Evolutionary conservation across 2,888 invertebrate species (phyloP).

Genomic region (Patella ulyssiponensis): DNA sequence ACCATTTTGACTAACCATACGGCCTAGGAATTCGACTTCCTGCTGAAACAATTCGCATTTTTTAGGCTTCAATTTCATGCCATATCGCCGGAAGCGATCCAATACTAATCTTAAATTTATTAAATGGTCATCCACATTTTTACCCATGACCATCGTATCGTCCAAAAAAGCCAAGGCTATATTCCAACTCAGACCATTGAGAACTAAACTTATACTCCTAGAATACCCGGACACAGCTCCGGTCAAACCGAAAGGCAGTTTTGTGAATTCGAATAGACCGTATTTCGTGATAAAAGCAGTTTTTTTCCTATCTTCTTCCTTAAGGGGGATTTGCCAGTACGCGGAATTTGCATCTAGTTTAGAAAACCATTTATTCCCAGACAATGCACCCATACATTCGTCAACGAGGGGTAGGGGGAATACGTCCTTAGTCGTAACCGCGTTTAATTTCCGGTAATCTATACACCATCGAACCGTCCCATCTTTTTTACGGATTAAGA

Average conservation of each 20-base stretch:
- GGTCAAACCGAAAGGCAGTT: neutral
- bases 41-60: neutral
- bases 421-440: too few species aligned
- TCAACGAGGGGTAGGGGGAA: slow-evolving; percentile 12
- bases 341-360: slow-evolving; percentile 20
- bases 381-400: slow-evolving; percentile 15
- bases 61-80: too few species aligned
- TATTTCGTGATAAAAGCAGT: slow-evolving; percentile 22
- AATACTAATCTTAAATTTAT: slow-evolving; percentile 1
- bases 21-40: neutral
- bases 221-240: too few species aligned
- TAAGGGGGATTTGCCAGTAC: slow-evolving; percentile 9
- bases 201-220: neutral
- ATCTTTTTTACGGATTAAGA: too few species aligned
- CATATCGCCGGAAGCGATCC: too few species aligned
- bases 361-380: neutral
- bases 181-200: slow-evolving; percentile 5
- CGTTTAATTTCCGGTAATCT: too few species aligned
- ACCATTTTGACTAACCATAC: slow-evolving; percentile 2
- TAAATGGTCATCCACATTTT: slow-evolving; percentile 13
- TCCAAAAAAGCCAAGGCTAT: slow-evolving; percentile 12
- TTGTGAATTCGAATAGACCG: slow-evolving; percentile 16
- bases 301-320: slow-evolving; percentile 11
- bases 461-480: too few species aligned
- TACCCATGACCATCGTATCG: slow-evolving; percentile 11